Conservation (phyloP, 2,113 vertebrate genomes). For the Brachyistius frenatus region DNA sequence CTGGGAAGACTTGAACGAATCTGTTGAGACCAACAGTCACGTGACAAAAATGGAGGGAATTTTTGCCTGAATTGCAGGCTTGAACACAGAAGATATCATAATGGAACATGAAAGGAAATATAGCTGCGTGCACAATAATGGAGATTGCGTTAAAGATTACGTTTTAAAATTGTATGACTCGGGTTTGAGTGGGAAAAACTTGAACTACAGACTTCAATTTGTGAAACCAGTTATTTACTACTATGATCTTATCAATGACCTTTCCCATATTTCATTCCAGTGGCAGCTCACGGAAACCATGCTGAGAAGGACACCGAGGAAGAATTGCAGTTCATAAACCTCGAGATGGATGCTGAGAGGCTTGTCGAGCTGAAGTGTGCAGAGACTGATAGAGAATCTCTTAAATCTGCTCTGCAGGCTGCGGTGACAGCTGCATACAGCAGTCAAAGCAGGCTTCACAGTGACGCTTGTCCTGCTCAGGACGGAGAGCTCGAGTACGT, state of each 20-base stretch:
- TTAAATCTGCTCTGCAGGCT: constrained; percentile 82
- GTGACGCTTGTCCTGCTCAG: constrained; percentile 53
- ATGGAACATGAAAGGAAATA: neutral
- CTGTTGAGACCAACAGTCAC: too few relatives aligned
- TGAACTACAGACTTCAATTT: neutral
- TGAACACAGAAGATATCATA: too few relatives aligned
- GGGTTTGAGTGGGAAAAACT: neutral
- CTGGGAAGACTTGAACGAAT: too few relatives aligned
- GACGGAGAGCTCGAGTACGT: constrained; percentile 84
- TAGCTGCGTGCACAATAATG: neutral
- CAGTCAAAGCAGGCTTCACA: constrained; percentile 66
- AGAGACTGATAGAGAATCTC: constrained; percentile 82
- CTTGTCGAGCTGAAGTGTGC: constrained; percentile 80
- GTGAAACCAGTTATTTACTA: neutral
- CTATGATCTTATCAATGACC: neutral
- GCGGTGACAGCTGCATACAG: constrained; percentile 75
- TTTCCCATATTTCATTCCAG: constrained; percentile 52
- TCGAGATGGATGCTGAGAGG: constrained; percentile 82
- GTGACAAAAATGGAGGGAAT: too few relatives aligned
- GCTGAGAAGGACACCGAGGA: constrained; percentile 80
- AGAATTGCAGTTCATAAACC: constrained; percentile 78
- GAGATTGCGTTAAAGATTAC: neutral
- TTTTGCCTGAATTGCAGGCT: too few relatives aligned
- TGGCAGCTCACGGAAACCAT: constrained; percentile 71
- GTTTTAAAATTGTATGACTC: neutral